Conservation (phyloP, 1,140 invertebrate genomes). For the Danaus melanippus region DNA sequence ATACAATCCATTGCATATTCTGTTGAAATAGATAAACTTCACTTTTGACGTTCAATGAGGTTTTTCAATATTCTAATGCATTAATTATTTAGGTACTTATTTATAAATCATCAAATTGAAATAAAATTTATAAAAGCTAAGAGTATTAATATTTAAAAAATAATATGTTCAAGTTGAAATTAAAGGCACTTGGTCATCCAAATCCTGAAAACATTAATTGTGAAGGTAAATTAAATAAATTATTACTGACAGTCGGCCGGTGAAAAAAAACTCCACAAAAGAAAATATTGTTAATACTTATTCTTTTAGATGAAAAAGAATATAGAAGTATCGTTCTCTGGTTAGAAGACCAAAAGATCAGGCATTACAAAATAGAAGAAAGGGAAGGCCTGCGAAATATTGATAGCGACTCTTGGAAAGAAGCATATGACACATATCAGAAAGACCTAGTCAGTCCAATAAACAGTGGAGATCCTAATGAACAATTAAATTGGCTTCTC, state of each 20-base stretch:
- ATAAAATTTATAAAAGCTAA: no score
- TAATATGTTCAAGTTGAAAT: slow-evolving; percentile 80
- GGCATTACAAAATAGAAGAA: slow-evolving; percentile 89
- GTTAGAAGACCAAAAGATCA: slow-evolving; percentile 96
- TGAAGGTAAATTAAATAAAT: slow-evolving; percentile 70
- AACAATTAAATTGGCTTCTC: slow-evolving; percentile 90
- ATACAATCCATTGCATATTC: no score
- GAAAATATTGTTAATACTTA: no score
- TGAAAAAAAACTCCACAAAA: no score
- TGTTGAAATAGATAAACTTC: no score
- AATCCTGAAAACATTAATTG: slow-evolving; percentile 78
- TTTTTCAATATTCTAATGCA: no score
- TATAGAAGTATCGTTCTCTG: slow-evolving; percentile 88
- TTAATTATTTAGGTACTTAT: no score
- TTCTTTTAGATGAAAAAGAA: slow-evolving; percentile 79
- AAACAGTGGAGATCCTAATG: slow-evolving; percentile 51
- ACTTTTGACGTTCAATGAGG: no score
- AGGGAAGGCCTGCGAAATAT: slow-evolving; percentile 80
- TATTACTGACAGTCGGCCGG: no score
- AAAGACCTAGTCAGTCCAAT: slow-evolving; percentile 79
- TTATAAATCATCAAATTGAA: no score
- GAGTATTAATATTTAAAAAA: slow-evolving; percentile 22
- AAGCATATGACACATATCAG: slow-evolving; percentile 84
- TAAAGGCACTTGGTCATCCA: slow-evolving; percentile 83
- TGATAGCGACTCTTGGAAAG: slow-evolving; percentile 77